Base-by-base conservation (phyloP, 2,888 invertebrate species). In the Slavum lentiscoides region DNA sequence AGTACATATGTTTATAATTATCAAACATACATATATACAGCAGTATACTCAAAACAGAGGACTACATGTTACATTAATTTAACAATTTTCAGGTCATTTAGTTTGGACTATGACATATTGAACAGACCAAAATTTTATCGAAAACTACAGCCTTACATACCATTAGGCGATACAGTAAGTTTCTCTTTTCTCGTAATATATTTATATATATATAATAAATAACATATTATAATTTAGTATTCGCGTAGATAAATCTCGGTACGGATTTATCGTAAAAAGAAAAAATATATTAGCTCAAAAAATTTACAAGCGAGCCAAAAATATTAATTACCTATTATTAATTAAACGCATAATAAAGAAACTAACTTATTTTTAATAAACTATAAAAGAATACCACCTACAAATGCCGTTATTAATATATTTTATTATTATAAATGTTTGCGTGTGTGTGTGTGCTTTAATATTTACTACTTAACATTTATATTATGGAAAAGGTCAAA, bases 101-200 rank as follows among this genome's bases (percentile, higher is more conserved):
- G 80, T 58, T 80, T 80, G 70, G 80, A 80, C 58, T 80, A 80
- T 55, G 80, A 80, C n/a, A 72, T 80, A 58, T 1, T 80, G 43
- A 80, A 72, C 23, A 80, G 82, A n/a, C 75, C 74, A 23, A 82
- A 82, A 64, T 82, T 82, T 69, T 75, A 82, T 82, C 69, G 75
- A 49, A 74, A 82, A 70, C 30, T 75, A 59, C 73, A 62, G 21
- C 74, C 74, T 39, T 81, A 81, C 43, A 74, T 81, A 59, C 81
- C 81, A 21, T 70, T 81, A 53, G 74, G 81, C 13, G 73, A 74
- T 68, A 81, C 81, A 74, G 73, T 81, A 43, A 74, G 74, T 75
- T 76, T 43, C 8, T 21, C 17, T 55, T 69, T 68, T 68, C 23
- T 7, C 49, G 4, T 21, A 17, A 23, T 30, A 30, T 30, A 30